Evolutionary conservation across 2,113 vertebrate genomes (phyloP), one percentile per base, ranked within the genome.

Genomic region (Anolis carolinensis): DNA sequence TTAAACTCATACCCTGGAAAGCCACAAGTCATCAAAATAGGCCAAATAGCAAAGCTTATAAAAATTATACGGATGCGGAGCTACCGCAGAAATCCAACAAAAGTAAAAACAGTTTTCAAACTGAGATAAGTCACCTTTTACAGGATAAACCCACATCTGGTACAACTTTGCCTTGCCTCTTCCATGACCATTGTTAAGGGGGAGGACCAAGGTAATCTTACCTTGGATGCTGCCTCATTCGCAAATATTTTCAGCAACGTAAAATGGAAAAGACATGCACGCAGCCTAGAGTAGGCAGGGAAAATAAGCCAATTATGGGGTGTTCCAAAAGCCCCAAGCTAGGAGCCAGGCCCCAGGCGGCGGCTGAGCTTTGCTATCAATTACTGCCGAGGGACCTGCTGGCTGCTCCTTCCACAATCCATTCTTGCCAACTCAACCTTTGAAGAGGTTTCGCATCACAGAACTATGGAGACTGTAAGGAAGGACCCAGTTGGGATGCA

Each of bases 201-300:
- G 39, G 32, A 92, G 85, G 63, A 34, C 50, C n/a, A 39, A 23
- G 7, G 4, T 82, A 86, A 89, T 14, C 92, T 94, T 94, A 94
- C 92, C 95, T 86, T 86, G 88, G 85, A 86, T 30, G 87, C 2
- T 87, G 94, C 86, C 90, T 95, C 93, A 93, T 94, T 95, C 1
- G 25, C 94, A 92, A 72, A 88, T 13, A 68, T 79, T 91, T 91
- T 89, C 67, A 79, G 75, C 9, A 82, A 85, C 1, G 81, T 88
- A 90, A 68, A 91, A 90, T 55, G 89, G 79, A 86, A 91, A 84
- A 84, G 83, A 92, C 32, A 91, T 67, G 82, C 72, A 91, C 91
- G 90, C 32, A 85, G 79, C 71, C 79, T 67, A 62, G 8, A 23
- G 79, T 86, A 87, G 90, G 52, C 39, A 52, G 90, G 85, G 80